These are phyloP conservation scores for Styela clava DNA, from an alignment of 23 tunicate species.

Conservation along the genomic window DNA sequence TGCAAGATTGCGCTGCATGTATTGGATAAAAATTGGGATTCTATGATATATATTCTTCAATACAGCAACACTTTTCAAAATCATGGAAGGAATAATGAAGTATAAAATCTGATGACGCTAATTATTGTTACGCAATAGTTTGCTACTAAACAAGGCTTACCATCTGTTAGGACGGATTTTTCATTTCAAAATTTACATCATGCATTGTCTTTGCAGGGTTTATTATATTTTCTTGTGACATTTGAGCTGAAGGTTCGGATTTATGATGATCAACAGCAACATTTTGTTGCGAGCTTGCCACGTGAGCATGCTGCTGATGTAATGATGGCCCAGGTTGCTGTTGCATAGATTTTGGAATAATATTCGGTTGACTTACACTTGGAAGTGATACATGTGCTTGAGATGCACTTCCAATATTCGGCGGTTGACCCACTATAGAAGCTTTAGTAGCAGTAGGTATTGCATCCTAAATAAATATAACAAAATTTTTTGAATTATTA, in stretches of 20 bases:
- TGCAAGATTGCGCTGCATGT: no score
- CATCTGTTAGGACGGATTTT: conserved; percentile 16
- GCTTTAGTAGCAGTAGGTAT: no score
- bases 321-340: not conserved
- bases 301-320: not conserved
- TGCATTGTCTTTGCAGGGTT: not conserved
- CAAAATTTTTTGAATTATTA: no score
- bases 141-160: not conserved
- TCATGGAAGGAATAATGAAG: not conserved
- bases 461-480: not conserved
- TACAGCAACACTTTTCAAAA: not conserved
- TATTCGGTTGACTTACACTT: not conserved
- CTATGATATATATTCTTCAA: no score
- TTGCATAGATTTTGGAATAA: not conserved
- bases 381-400: not conserved
- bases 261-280: not conserved
- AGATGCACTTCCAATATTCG: not conserved
- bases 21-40: no score
- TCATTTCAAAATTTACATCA: conserved; percentile 15
- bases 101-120: no score
- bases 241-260: not conserved
- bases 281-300: not conserved
- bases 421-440: not conserved
- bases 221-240: not conserved
- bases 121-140: no score